Percentiles rank a stretch among this genome's conserved stretches.
These are phyloP conservation scores for Drosophila eohydei DNA, from an alignment of 2,888 invertebrate genomes.

Conservation along the genomic window DNA sequence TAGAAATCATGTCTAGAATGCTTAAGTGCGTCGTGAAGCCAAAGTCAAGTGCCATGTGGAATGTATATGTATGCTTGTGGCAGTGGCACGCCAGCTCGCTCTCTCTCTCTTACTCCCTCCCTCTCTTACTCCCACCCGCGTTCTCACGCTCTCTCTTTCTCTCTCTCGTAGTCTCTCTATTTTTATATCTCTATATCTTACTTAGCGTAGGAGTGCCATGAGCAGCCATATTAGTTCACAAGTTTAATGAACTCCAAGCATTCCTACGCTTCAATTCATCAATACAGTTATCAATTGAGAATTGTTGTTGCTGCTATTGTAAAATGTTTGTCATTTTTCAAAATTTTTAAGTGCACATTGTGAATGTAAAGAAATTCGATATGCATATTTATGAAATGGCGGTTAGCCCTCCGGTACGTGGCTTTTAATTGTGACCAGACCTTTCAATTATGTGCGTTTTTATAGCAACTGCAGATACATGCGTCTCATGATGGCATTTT, in stretches of 20 bases:
- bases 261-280: constrained; percentile 39
- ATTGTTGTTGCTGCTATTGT: constrained; percentile 35
- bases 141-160: background rate
- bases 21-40: constrained; percentile 60
- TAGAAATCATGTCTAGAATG: constrained; percentile 75
- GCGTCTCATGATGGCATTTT: constrained; percentile 55
- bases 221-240: constrained; percentile 26
- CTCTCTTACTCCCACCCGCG: no score
- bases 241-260: constrained; percentile 72
- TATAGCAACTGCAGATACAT: constrained; percentile 32
- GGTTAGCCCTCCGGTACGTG: constrained; percentile 27
- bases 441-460: no score
- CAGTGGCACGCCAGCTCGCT: constrained; percentile 8
- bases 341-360: constrained; percentile 20
- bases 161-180: background rate
- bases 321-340: constrained; percentile 42
- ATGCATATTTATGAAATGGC: constrained; percentile 60
- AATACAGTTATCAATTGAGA: constrained; percentile 46
- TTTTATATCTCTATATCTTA: constrained; percentile 6
- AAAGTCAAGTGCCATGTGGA: constrained; percentile 51
- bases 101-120: background rate
- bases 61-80: constrained; percentile 16
- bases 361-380: constrained; percentile 40
- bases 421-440: constrained; percentile 55
- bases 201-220: constrained; percentile 60